phyloP scores from a whole-genome alignment of 2,888 invertebrate genomes.

The Chelonus formosanus region DNA sequence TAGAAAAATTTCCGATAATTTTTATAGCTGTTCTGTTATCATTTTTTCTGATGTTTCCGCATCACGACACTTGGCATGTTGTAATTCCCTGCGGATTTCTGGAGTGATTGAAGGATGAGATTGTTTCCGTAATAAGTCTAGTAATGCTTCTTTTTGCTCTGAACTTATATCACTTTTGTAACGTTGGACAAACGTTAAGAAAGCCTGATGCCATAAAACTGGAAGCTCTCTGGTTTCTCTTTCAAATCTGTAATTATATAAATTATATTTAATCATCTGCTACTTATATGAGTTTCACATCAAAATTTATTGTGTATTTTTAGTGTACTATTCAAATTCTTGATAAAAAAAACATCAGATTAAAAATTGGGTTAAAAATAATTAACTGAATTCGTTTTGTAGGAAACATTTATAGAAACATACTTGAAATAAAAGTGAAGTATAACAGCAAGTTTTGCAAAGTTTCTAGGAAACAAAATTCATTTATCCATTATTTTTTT shows the following conservation, averaged over 20 bases:
- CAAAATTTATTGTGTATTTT: slow-evolving; percentile 18
- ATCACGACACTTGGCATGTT: slow-evolving; percentile 83
- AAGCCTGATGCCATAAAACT: slow-evolving; percentile 96
- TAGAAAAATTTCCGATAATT: background rate
- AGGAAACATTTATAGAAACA: too few species aligned
- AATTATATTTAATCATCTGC: slow-evolving; percentile 4
- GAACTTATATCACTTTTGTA: slow-evolving; percentile 94
- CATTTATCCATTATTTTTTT: too few species aligned
- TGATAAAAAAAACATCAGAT: background rate
- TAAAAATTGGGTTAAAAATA: background rate
- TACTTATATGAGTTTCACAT: background rate
- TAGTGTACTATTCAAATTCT: background rate
- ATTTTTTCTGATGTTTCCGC: slow-evolving; percentile 67
- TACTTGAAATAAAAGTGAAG: too few species aligned
- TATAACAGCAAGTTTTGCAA: too few species aligned
- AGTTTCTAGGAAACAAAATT: too few species aligned
- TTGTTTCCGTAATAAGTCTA: slow-evolving; percentile 81
- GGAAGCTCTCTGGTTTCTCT: slow-evolving; percentile 85
- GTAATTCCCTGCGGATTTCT: slow-evolving; percentile 88
- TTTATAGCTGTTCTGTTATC: slow-evolving; percentile 43
- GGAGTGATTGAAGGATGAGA: slow-evolving; percentile 77
- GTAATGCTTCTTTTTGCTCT: slow-evolving; percentile 88
- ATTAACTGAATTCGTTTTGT: too few species aligned
- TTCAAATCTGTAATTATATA: slow-evolving; percentile 74
- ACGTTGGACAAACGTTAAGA: slow-evolving; percentile 92